phyloP scores from a whole-genome alignment of 1,140 invertebrate species.

The Aricia agestis region DNA sequence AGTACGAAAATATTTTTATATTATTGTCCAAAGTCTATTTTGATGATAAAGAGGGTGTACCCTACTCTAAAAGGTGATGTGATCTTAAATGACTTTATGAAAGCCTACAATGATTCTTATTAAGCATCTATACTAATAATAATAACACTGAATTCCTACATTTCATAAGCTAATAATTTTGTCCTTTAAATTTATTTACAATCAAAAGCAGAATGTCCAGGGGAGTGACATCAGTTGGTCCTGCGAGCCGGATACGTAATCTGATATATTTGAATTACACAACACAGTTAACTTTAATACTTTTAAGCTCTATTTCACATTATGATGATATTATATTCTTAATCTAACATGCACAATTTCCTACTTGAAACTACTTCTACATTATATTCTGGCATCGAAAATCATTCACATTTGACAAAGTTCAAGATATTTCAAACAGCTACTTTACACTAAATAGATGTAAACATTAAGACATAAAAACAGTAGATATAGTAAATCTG shows the following conservation, averaged over 20 bases:
- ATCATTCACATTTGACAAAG: slow-evolving; percentile 41
- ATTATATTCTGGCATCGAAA: slow-evolving; percentile 1
- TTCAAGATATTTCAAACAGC: not conserved
- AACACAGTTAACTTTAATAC: not conserved
- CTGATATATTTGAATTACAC: not conserved
- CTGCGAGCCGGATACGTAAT: not conserved
- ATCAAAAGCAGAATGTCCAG: not conserved
- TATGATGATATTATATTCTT: not conserved
- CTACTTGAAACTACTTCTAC: not conserved
- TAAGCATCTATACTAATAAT: not conserved
- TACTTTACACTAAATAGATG: not conserved
- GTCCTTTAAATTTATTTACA: not conserved
- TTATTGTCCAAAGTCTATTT: not conserved
- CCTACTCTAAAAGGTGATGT: too few relatives aligned
- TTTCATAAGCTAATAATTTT: not conserved
- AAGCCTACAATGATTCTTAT: too few relatives aligned
- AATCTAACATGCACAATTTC: not conserved
- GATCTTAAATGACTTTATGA: too few relatives aligned
- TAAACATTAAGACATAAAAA: not conserved
- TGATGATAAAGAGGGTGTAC: not conserved
- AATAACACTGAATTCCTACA: not conserved
- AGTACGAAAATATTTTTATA: not conserved
- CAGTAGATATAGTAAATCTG: not conserved
- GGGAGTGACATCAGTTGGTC: not conserved
- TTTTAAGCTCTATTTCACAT: not conserved